phyloP scores from a whole-genome alignment of 2,797 vertebrate genomes.

The Lepus townsendii region DNA sequence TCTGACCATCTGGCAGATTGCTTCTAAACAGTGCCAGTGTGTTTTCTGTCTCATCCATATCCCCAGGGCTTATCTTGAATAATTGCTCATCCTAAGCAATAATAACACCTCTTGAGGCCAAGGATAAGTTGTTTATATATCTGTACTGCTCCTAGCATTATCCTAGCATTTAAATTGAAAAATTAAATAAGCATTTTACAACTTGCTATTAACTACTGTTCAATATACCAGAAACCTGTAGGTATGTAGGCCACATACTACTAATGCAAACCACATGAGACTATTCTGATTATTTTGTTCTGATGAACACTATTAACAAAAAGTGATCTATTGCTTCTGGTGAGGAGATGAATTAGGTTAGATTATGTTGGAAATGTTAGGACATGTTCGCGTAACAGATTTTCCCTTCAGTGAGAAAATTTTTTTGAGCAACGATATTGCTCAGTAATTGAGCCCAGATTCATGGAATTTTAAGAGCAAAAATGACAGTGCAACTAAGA shows the following conservation, averaged over 20 bases:
- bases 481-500: conserved; percentile 33
- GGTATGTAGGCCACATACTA: conserved; percentile 18
- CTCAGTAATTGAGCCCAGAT: neutral
- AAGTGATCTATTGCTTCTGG: neutral
- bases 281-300: neutral
- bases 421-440: conserved; percentile 16
- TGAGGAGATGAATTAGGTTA: neutral
- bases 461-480: conserved; percentile 22
- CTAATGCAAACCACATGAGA: neutral
- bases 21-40: conserved; percentile 43
- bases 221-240: conserved; percentile 40
- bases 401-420: neutral
- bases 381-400: neutral
- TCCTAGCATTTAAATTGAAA: conserved; percentile 74
- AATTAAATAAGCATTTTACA: conserved; percentile 78
- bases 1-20: conserved; percentile 69
- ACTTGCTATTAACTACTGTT: conserved; percentile 65
- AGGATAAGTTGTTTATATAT: conserved; percentile 72
- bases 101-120: conserved; percentile 72
- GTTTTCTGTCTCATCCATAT: conserved; percentile 43
- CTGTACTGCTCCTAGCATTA: conserved; percentile 63
- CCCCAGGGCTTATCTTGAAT: conserved; percentile 57
- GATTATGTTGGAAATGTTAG: neutral
- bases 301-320: neutral
- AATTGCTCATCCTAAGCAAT: conserved; percentile 72